Evolutionary conservation across 2,888 invertebrate genomes (phyloP).

Genomic region (Chloromyia formosa): DNA sequence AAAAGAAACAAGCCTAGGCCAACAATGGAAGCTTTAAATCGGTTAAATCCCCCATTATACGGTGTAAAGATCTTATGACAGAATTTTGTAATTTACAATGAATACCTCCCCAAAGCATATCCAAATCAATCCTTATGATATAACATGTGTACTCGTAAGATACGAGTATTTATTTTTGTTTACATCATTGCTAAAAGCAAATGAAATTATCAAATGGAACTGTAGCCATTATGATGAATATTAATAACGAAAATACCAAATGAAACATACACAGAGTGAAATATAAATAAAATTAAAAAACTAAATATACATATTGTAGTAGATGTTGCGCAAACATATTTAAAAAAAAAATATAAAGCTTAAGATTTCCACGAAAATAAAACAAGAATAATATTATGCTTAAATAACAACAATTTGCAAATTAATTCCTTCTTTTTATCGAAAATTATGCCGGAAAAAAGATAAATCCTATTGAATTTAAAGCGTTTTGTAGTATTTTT

Average conservation of each 20-base stretch:
- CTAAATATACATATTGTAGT: too few relatives aligned
- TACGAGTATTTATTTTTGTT: too few relatives aligned
- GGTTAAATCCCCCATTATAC: background rate
- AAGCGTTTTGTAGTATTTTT: conserved; percentile 41
- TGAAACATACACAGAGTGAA: too few relatives aligned
- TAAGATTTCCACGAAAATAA: background rate
- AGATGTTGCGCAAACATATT: too few relatives aligned
- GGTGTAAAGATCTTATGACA: background rate
- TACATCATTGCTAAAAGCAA: background rate
- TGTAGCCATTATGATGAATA: background rate
- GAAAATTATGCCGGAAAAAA: background rate
- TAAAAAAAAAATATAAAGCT: background rate
- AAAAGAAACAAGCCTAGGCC: too few relatives aligned
- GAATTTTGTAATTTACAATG: background rate
- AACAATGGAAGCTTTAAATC: too few relatives aligned
- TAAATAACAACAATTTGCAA: background rate
- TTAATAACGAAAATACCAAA: too few relatives aligned
- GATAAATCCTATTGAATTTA: background rate
- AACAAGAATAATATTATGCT: background rate
- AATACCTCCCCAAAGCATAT: background rate
- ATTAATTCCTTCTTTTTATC: too few relatives aligned
- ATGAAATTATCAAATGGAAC: background rate
- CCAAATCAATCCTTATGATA: too few relatives aligned
- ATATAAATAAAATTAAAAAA: too few relatives aligned
- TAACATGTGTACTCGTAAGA: too few relatives aligned